Conservation (phyloP, 1,140 invertebrate species). For the Drosophila rufa region DNA sequence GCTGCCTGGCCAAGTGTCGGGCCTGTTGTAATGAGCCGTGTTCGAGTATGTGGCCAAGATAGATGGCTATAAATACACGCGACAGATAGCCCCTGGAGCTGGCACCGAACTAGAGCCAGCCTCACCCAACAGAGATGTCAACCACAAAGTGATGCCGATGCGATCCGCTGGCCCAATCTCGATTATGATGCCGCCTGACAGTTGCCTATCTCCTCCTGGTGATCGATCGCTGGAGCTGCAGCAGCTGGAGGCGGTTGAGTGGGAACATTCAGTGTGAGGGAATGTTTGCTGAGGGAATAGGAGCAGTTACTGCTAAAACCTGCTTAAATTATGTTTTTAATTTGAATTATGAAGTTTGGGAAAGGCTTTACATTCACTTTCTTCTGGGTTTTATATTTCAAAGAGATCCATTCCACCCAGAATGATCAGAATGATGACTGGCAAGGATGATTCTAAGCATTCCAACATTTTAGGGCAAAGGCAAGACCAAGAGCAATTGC, state of each 20-base stretch:
- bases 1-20: constrained; percentile 64
- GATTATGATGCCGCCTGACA: constrained; percentile 45
- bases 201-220: constrained; percentile 19
- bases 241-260: constrained; percentile 17
- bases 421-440: not conserved
- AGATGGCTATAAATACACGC: constrained; percentile 64
- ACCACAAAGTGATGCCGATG: constrained; percentile 34
- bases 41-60: constrained; percentile 33
- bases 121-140: constrained; percentile 43
- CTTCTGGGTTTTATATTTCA: not conserved
- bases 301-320: too few relatives aligned
- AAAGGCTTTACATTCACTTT: too few relatives aligned
- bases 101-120: not conserved
- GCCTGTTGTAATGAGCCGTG: constrained; percentile 72
- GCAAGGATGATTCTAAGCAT: not conserved
- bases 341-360: not conserved
- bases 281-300: not conserved
- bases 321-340: not conserved
- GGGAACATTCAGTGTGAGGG: constrained; percentile 1
- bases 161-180: constrained; percentile 11
- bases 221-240: constrained; percentile 11
- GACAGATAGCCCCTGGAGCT: constrained; percentile 20
- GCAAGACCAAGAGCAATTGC: constrained; percentile 16
- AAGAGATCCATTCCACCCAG: not conserved
- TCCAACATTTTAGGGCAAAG: constrained; percentile 37